phyloP scores from a whole-genome alignment of 2,888 invertebrate genomes.

The Euzetes globulus region DNA sequence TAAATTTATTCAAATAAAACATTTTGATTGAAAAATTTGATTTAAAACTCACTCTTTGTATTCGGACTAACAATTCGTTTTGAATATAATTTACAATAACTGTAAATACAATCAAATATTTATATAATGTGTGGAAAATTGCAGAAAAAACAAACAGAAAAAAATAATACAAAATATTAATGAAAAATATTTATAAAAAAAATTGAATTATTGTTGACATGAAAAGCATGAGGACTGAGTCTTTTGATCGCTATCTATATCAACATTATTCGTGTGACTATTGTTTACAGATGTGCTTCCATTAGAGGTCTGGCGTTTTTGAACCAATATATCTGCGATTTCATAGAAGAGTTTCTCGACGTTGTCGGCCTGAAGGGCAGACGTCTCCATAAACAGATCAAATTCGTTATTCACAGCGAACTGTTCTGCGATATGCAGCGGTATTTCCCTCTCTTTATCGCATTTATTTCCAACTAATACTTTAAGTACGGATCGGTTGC shows the following conservation, averaged over 20 bases:
- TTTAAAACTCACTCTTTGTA: too few species aligned
- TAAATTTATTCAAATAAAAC: too few species aligned
- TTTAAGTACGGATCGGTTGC: slow-evolving; percentile 79
- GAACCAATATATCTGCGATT: slow-evolving; percentile 58
- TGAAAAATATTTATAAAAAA: background rate
- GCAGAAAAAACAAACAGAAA: background rate
- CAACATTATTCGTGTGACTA: slow-evolving; percentile 6
- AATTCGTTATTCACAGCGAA: slow-evolving; percentile 92
- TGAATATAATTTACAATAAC: too few species aligned
- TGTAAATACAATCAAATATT: too few species aligned
- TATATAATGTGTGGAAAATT: background rate
- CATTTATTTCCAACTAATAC: slow-evolving; percentile 98
- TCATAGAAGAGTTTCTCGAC: slow-evolving; percentile 94
- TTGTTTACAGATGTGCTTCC: background rate
- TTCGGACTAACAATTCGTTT: too few species aligned
- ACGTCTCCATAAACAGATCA: slow-evolving; percentile 89
- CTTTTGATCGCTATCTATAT: slow-evolving; percentile 2
- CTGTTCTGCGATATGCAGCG: slow-evolving; percentile 82
- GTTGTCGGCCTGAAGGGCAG: slow-evolving; percentile 95
- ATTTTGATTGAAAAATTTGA: too few species aligned
- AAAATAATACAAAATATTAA: background rate
- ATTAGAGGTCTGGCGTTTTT: slow-evolving; percentile 1
- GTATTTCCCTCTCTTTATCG: slow-evolving; percentile 90
- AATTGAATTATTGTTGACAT: background rate
- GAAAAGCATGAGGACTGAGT: slow-evolving; percentile 27